phyloP scores from a whole-genome alignment of 2,888 invertebrate species.

The Nomada fucata region DNA sequence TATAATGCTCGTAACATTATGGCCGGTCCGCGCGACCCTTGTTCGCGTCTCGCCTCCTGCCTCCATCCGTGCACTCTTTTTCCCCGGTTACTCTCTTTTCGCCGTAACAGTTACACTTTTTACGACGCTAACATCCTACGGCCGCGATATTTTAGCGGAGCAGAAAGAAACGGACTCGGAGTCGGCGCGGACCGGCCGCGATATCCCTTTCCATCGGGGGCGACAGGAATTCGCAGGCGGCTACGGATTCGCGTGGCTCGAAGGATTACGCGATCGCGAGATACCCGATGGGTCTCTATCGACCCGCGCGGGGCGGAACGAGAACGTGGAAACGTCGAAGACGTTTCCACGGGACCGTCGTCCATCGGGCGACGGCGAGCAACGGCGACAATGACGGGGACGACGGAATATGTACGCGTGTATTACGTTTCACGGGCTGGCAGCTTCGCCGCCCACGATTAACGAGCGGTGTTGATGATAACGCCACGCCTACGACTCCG shows the following conservation, averaged over 20 bases:
- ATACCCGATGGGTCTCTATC: no score
- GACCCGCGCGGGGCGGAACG: not conserved
- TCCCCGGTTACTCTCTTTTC: constrained; percentile 51
- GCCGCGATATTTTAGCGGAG: constrained; percentile 56
- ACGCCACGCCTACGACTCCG: constrained; percentile 61
- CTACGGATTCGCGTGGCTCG: not conserved
- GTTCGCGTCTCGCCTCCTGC: constrained; percentile 18
- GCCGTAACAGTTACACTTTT: constrained; percentile 66
- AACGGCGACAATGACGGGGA: not conserved
- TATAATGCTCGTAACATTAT: constrained; percentile 78
- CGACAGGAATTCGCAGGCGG: not conserved
- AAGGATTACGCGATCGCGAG: no score
- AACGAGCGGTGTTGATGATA: constrained; percentile 66
- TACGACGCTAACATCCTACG: constrained; percentile 55
- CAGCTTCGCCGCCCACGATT: constrained; percentile 70
- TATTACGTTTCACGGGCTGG: constrained; percentile 56
- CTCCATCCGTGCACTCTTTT: constrained; percentile 14
- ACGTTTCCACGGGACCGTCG: no score
- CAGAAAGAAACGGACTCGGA: constrained; percentile 21
- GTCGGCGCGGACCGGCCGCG: not conserved
- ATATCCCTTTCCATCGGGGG: not conserved
- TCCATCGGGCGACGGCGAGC: constrained; percentile 69
- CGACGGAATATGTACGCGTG: constrained; percentile 39
- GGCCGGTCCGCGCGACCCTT: constrained; percentile 64
- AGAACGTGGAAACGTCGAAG: not conserved